Percentiles rank a stretch among this genome's conserved stretches.
Conservation (phyloP, 2,797 vertebrate species). For the Amblyraja radiata region DNA sequence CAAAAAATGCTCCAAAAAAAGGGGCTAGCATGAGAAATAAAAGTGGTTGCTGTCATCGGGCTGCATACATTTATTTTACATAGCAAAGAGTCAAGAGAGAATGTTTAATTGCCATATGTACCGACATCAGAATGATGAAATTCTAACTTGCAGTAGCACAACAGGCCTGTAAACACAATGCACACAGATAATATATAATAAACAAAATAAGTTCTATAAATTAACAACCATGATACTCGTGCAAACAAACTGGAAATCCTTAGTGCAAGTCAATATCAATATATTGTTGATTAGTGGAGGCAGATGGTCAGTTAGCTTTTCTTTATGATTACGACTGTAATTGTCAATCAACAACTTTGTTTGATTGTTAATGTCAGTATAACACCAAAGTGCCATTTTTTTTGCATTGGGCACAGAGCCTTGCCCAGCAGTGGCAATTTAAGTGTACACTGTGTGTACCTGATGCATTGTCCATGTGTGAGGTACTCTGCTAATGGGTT, state of each 20-base stretch:
- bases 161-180: no score
- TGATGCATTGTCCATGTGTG: background rate
- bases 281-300: background rate
- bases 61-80: background rate
- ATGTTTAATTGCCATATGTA: no score
- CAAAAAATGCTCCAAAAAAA: background rate
- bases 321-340: background rate
- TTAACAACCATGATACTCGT: no score
- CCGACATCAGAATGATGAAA: no score
- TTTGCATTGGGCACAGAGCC: background rate
- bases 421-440: background rate
- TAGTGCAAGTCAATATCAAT: no score
- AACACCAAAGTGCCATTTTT: background rate
- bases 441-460: background rate
- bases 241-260: no score
- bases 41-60: background rate
- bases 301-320: background rate
- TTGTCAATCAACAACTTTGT: background rate
- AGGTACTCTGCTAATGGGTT: background rate
- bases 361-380: background rate
- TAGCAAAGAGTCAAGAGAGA: background rate
- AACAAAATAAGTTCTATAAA: no score
- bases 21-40: background rate
- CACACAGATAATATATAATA: no score
- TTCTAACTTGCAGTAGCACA: no score